Percentiles rank a stretch among this genome's conserved stretches.
Evolutionary conservation across 2,113 vertebrate genomes (phyloP).

Genomic region (Mirounga angustirostris): DNA sequence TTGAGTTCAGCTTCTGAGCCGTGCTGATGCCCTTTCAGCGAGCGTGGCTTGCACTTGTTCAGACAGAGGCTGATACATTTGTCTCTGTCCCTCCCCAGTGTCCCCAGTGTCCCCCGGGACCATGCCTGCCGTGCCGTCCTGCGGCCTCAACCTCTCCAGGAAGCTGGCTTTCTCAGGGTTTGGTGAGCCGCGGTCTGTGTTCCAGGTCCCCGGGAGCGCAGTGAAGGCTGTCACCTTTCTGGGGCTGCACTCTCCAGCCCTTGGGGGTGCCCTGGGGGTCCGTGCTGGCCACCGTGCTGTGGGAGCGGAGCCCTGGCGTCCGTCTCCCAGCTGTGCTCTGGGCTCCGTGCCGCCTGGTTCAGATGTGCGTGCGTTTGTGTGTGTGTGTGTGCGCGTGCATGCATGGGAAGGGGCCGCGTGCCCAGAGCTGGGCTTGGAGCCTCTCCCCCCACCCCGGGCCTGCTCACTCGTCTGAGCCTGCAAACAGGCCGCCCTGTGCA

Average conservation of each 20-base stretch:
- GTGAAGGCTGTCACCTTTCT: not conserved
- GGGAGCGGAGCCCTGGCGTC: not conserved
- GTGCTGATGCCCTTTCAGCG: no score
- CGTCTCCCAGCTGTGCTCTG: not conserved
- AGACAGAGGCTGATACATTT: not conserved
- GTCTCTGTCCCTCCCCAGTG: not conserved
- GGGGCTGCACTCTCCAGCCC: not conserved
- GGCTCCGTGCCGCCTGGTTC: not conserved
- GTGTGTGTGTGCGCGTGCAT: no score
- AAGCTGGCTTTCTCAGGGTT: not conserved
- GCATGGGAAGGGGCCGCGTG: no score
- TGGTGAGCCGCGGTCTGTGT: not conserved
- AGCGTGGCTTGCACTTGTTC: not conserved
- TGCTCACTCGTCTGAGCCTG: not conserved
- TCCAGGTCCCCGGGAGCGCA: not conserved
- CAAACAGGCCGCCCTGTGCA: not conserved
- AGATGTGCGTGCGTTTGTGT: not conserved
- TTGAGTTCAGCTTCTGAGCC: no score
- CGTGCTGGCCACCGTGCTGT: not conserved
- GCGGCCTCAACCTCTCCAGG: not conserved
- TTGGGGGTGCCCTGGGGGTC: not conserved
- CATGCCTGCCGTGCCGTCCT: not conserved
- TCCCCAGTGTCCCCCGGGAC: not conserved
- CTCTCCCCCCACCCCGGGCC: not conserved
- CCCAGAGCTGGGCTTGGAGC: not conserved